Conservation (phyloP, 1,140 invertebrate species). For the Linepithema humile region DNA sequence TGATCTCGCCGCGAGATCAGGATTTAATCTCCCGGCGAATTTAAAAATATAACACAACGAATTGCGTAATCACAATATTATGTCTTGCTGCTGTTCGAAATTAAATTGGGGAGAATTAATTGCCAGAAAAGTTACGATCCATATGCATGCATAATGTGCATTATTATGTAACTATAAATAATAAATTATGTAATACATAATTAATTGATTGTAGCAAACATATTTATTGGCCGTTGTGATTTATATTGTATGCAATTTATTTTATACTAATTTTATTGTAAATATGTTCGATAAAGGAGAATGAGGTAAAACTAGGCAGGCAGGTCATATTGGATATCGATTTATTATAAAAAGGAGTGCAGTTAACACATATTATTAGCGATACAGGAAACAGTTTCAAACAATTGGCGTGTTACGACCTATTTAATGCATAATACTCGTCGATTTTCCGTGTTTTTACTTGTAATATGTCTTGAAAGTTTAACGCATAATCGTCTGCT, state of each 20-base stretch:
- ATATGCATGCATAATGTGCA: background rate
- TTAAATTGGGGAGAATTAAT: slow-evolving; percentile 1
- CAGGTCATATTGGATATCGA: background rate
- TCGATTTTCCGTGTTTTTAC: background rate
- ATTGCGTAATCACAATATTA: background rate
- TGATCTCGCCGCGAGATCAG: background rate
- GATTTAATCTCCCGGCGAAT: slow-evolving; percentile 16
- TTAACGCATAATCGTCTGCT: background rate
- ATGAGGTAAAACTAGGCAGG: background rate
- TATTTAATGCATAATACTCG: background rate
- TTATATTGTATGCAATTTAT: too few species aligned
- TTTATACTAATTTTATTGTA: background rate
- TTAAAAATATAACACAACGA: background rate
- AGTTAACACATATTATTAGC: slow-evolving; percentile 21
- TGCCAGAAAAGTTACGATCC: too few species aligned
- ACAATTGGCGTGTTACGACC: background rate
- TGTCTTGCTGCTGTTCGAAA: background rate
- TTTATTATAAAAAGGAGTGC: slow-evolving; percentile 2
- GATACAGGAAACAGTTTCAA: background rate
- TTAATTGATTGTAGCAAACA: background rate
- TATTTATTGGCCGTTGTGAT: background rate
- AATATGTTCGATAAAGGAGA: background rate
- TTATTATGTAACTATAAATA: background rate
- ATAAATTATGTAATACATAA: background rate
- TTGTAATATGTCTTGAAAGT: background rate